These are phyloP conservation scores for Paraplagusia blochii DNA, from an alignment of 2,113 vertebrate species.

Conservation along the genomic window DNA sequence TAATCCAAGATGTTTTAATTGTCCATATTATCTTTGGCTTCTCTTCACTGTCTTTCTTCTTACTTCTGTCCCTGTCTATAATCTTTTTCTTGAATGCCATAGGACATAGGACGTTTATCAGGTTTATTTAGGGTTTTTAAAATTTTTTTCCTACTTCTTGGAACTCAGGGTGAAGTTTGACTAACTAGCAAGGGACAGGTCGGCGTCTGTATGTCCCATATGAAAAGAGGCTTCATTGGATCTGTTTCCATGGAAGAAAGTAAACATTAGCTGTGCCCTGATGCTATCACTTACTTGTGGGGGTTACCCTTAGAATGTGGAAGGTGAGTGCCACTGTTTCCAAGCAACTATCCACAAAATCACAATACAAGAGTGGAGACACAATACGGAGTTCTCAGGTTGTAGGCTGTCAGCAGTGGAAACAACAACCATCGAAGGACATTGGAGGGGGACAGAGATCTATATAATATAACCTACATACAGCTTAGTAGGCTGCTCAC, in stretches of 20 bases:
- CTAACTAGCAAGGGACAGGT: not conserved
- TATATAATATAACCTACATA: not conserved
- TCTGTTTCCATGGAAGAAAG: constrained; percentile 47
- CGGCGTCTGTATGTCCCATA: constrained; percentile 1
- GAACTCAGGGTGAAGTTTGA: too few species aligned
- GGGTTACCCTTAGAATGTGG: constrained; percentile 38
- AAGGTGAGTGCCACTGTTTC: constrained; percentile 55
- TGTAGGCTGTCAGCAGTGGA: constrained; percentile 14
- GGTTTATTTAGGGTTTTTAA: too few species aligned
- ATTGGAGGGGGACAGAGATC: too few species aligned
- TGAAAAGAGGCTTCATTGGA: constrained; percentile 33
- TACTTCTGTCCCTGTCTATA: too few species aligned
- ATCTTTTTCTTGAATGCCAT: too few species aligned
- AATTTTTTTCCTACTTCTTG: too few species aligned
- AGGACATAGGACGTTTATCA: too few species aligned
- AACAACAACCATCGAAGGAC: constrained; percentile 1
- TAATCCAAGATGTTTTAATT: too few species aligned
- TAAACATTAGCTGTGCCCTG: constrained; percentile 47
- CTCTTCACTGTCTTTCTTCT: not conserved
- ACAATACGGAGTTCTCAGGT: constrained; percentile 24
- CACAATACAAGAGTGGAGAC: constrained; percentile 19
- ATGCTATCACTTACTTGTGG: constrained; percentile 48
- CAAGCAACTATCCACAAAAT: constrained; percentile 50
- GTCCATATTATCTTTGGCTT: too few species aligned
- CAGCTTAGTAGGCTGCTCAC: not conserved